A percentile compares a stretch with the other conserved stretches of the same genome.
phyloP scores from a whole-genome alignment of 2,888 invertebrate genomes.

The Heteromurus nitidus region DNA sequence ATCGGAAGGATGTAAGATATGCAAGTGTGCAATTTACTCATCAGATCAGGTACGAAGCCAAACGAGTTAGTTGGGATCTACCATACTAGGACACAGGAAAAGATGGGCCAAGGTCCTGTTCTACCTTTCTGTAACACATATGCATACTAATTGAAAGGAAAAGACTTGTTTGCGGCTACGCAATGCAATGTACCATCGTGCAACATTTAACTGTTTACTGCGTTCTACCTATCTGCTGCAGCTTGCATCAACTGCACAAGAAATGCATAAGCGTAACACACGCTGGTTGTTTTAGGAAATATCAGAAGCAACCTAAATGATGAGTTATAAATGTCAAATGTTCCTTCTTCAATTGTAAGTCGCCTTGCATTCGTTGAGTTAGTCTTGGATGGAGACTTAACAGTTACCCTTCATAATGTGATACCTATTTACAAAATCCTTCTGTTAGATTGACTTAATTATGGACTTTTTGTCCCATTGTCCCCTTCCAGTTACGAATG shows the following conservation, averaged over 20 bases:
- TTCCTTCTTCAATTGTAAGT: no score
- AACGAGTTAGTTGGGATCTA: no score
- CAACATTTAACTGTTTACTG: no score
- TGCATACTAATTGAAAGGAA: conserved; percentile 42
- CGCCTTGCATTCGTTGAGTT: no score
- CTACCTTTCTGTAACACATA: conserved; percentile 44
- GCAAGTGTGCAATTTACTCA: not conserved
- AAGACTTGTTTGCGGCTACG: not conserved
- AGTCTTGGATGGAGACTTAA: no score
- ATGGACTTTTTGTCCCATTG: no score
- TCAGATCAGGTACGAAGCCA: not conserved
- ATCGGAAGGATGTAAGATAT: conserved; percentile 24
- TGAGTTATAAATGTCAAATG: conserved; percentile 2
- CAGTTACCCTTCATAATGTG: no score
- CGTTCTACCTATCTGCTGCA: not conserved
- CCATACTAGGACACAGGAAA: not conserved
- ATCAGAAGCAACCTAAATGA: no score
- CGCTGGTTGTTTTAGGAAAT: conserved; percentile 44
- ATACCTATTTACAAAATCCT: no score
- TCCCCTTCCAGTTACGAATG: no score
- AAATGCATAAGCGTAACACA: not conserved
- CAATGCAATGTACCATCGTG: not conserved
- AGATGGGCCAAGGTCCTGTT: conserved; percentile 54
- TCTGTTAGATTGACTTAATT: no score
- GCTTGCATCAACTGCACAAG: not conserved